Evolutionary conservation across 2,797 vertebrate genomes (phyloP).

Genomic region (Peromyscus eremicus): DNA sequence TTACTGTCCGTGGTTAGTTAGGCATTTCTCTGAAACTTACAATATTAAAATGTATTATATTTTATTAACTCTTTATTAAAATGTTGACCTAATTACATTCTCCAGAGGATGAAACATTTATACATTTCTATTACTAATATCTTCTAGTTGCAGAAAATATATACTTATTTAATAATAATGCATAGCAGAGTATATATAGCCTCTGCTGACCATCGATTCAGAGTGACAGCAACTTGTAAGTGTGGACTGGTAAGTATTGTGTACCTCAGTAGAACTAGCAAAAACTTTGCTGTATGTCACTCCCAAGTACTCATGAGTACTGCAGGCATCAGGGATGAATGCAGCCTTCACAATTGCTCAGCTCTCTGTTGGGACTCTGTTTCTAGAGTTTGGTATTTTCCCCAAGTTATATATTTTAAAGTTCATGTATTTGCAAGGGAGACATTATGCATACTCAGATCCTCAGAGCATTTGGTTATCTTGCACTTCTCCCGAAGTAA

Average conservation of each 20-base stretch:
- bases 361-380: not conserved
- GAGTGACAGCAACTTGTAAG: not conserved
- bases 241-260: not conserved
- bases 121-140: not conserved
- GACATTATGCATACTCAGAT: conserved; percentile 1
- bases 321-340: not conserved
- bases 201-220: not conserved
- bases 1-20: not conserved
- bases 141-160: not conserved
- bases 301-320: not conserved
- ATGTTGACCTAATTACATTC: not conserved
- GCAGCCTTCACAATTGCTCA: conserved; percentile 10
- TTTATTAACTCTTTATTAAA: conserved; percentile 3
- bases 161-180: not conserved
- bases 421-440: not conserved
- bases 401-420: conserved; percentile 12
- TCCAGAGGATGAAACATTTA: not conserved
- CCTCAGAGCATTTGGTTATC: not conserved
- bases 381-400: conserved; percentile 47
- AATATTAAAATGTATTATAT: not conserved
- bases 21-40: not conserved
- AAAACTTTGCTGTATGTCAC: not conserved
- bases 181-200: not conserved
- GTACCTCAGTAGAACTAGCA: not conserved
- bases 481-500: conserved; percentile 5